Evolutionary conservation across 2,797 vertebrate genomes (phyloP).

Genomic region (Peromyscus eremicus): DNA sequence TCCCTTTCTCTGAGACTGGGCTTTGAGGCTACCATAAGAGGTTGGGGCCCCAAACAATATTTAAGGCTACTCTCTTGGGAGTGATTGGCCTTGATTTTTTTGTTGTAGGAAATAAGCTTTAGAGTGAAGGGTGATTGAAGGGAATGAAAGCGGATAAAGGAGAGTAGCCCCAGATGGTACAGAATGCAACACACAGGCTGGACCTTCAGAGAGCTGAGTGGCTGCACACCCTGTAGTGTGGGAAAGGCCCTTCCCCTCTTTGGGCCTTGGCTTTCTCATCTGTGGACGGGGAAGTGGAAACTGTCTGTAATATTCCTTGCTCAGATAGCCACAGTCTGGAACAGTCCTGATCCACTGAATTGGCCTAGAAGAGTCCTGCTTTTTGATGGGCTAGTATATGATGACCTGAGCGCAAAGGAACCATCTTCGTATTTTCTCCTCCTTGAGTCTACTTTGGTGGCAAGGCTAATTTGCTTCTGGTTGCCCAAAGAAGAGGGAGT

Average conservation of each 20-base stretch:
- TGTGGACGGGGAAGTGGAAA: background rate
- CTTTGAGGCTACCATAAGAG: slow-evolving; percentile 30
- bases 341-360: background rate
- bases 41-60: background rate
- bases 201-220: background rate
- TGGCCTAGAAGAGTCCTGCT: background rate
- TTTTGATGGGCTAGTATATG: background rate
- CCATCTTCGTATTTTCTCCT: background rate
- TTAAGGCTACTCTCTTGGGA: slow-evolving; percentile 14
- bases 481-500: background rate
- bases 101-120: slow-evolving; percentile 29
- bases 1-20: background rate
- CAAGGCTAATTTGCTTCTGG: background rate
- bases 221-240: background rate
- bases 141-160: background rate
- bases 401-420: background rate
- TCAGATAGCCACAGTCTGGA: background rate
- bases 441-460: background rate
- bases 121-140: background rate
- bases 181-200: background rate
- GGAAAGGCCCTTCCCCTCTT: background rate
- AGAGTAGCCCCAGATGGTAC: background rate
- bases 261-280: slow-evolving; percentile 31
- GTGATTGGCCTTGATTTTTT: slow-evolving; percentile 65
- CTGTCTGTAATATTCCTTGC: background rate